Conservation (phyloP, 1,140 invertebrate genomes). For the Aphaenogaster rudis region DNA sequence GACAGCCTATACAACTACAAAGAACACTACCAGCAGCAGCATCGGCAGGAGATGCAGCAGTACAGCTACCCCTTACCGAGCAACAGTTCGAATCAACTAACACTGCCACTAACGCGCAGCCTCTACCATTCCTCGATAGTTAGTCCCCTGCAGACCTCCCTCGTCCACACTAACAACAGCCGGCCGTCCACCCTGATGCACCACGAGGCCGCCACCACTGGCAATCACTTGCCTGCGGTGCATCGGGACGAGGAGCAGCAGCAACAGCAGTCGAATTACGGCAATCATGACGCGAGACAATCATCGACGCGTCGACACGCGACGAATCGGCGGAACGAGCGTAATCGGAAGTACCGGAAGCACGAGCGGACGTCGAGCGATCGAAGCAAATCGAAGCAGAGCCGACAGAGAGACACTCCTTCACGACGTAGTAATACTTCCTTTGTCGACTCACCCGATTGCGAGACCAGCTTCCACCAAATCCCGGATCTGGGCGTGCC, state of each 20-base stretch:
- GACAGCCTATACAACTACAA: slow-evolving; percentile 85
- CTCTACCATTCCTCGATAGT: slow-evolving; percentile 84
- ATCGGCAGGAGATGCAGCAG: slow-evolving; percentile 85
- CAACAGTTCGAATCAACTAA: slow-evolving; percentile 86
- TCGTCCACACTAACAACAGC: slow-evolving; percentile 81
- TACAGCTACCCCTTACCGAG: slow-evolving; percentile 84
- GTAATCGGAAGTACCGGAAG: slow-evolving; percentile 82
- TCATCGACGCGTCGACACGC: slow-evolving; percentile 74
- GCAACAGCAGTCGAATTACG: slow-evolving; percentile 63
- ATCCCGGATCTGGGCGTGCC: slow-evolving; percentile 83
- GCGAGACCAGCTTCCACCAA: slow-evolving; percentile 80
- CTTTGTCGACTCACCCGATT: slow-evolving; percentile 64
- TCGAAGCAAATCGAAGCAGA: slow-evolving; percentile 78
- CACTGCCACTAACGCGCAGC: slow-evolving; percentile 84
- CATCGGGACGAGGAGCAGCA: slow-evolving; percentile 72
- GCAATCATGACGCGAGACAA: slow-evolving; percentile 70
- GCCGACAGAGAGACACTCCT: slow-evolving; percentile 45
- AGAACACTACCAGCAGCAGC: slow-evolving; percentile 85
- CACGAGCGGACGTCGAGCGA: slow-evolving; percentile 78
- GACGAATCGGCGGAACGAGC: slow-evolving; percentile 79
- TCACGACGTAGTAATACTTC: slow-evolving; percentile 35
- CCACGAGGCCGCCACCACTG: slow-evolving; percentile 56
- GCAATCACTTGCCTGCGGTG: slow-evolving; percentile 63
- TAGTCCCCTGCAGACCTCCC: slow-evolving; percentile 83
- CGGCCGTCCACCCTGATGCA: slow-evolving; percentile 77